These are phyloP conservation scores for Poeciliopsis prolifica DNA, from an alignment of 2,113 vertebrate genomes.

Conservation along the genomic window DNA sequence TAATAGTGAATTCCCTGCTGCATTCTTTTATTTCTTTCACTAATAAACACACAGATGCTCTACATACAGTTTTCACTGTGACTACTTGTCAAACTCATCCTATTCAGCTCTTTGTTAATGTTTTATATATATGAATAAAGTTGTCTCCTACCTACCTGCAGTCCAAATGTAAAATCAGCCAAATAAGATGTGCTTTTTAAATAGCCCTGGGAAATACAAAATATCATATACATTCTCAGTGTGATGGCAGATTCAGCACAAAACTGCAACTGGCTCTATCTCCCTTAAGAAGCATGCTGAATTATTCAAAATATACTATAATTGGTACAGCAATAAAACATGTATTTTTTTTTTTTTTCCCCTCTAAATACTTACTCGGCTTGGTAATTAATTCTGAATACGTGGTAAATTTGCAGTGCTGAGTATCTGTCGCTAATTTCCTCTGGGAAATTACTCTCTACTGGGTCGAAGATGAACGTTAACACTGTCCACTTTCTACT, in stretches of 20 bases:
- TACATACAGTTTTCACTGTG: too few relatives aligned
- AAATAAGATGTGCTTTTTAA: slow-evolving; percentile 49
- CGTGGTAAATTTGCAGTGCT: slow-evolving; percentile 61
- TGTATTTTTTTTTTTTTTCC: neutral
- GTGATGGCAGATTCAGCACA: slow-evolving; percentile 46
- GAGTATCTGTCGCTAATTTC: slow-evolving; percentile 71
- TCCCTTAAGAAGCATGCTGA: slow-evolving; percentile 50
- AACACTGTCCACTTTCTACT: slow-evolving; percentile 69
- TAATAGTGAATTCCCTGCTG: too few relatives aligned
- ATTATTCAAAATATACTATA: slow-evolving; percentile 71
- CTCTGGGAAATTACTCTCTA: slow-evolving; percentile 75
- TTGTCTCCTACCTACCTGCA: slow-evolving; percentile 2
- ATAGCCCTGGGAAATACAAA: slow-evolving; percentile 61
- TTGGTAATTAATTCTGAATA: slow-evolving; percentile 68
- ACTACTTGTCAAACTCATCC: too few relatives aligned
- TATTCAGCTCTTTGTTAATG: too few relatives aligned
- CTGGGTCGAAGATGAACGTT: slow-evolving; percentile 50
- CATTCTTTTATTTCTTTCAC: too few relatives aligned
- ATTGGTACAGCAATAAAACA: slow-evolving; percentile 68
- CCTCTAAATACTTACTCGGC: slow-evolving; percentile 62
- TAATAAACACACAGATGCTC: too few relatives aligned
- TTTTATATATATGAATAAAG: slow-evolving; percentile 25
- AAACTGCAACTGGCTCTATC: slow-evolving; percentile 44
- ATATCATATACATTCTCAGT: slow-evolving; percentile 51
- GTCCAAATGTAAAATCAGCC: slow-evolving; percentile 36